Conservation (phyloP, 2,888 invertebrate genomes). For the Meganola albula region DNA sequence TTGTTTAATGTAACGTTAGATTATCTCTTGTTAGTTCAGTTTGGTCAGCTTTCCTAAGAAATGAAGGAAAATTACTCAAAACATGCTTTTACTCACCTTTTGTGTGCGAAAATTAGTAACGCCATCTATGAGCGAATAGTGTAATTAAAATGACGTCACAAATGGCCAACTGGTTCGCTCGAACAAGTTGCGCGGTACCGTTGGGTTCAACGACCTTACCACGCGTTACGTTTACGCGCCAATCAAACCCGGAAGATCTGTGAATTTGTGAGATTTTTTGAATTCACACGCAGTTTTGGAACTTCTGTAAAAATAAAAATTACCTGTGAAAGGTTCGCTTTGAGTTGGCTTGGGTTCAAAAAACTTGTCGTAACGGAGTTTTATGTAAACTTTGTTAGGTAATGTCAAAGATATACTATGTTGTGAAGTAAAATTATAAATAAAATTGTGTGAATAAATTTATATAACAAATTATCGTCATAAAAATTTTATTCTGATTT, state of each 20-base stretch:
- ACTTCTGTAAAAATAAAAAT: slow-evolving; percentile 31
- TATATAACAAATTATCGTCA: too few relatives aligned
- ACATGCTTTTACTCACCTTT: too few relatives aligned
- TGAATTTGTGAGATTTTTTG: slow-evolving; percentile 38
- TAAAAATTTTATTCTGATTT: too few relatives aligned
- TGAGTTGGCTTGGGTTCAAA: slow-evolving; percentile 28
- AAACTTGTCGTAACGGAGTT: slow-evolving; percentile 27
- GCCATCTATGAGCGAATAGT: slow-evolving; percentile 46
- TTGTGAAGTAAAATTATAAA: too few relatives aligned
- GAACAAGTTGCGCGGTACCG: slow-evolving; percentile 63
- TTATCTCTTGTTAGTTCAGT: not conserved
- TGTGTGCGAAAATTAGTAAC: too few relatives aligned
- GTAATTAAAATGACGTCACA: slow-evolving; percentile 61
- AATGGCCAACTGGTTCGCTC: slow-evolving; percentile 46
- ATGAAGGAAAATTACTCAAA: too few relatives aligned
- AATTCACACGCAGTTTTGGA: slow-evolving; percentile 35
- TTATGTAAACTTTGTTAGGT: too few relatives aligned
- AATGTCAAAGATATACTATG: too few relatives aligned
- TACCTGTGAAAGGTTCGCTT: slow-evolving; percentile 34
- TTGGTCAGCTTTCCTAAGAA: too few relatives aligned
- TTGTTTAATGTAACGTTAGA: not conserved
- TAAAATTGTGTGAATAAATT: too few relatives aligned
- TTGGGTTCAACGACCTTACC: slow-evolving; percentile 64
- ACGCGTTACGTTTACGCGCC: slow-evolving; percentile 66
- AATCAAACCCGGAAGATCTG: slow-evolving; percentile 41